Base-by-base conservation (phyloP, 1,140 invertebrate species). In the Oncopeltus fasciatus region DNA sequence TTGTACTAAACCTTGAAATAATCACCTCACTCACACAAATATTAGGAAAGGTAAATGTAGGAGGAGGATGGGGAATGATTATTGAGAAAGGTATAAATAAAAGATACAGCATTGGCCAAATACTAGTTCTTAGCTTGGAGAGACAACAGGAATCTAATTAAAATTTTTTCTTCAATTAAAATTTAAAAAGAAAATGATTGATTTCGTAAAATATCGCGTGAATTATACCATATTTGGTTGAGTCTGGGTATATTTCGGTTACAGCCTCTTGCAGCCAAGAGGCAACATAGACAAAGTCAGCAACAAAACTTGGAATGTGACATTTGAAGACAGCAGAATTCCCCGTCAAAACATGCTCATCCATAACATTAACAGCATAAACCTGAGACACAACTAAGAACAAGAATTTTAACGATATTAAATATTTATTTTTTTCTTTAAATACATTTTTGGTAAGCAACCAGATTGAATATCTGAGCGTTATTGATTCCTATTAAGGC, bases 271-370 rank as follows among this genome's bases (percentile, higher is more conserved):
- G 86, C 70, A 92, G 78, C 90, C 90, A 93, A 68, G 87, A 86
- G 63, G 83, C 80, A 68, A 92, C 86, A 70, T 76, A 79, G 69
- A 92, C 86, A 75, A 88, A 92, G 78, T 92, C 89, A 68, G 87
- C 86, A 58, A 92, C 89, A 76, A 92, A 92, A 76, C 88, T 90
- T 65, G 90, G 90, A 74, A 93, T 88, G 77, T 91, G 87, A 78
- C 90, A 93, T 80, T 91, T 92, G 69, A 93, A 79, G 72, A 92
- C 86, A 69, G 88, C 90, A 67, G 87, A 84, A 75, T 93, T 94
- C 66, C 90, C 90, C 72, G 86, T 81, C 69, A 92, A 80, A 64
- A 92, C 88, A 74, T 90, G 87, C 75, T 92, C 89, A 73, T 92
- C 89, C 84, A 91, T 89, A 71, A 90, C 81, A 79, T 89, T 89